These are phyloP conservation scores for Linepithema humile DNA, from an alignment of 1,140 invertebrate species.

Conservation along the genomic window DNA sequence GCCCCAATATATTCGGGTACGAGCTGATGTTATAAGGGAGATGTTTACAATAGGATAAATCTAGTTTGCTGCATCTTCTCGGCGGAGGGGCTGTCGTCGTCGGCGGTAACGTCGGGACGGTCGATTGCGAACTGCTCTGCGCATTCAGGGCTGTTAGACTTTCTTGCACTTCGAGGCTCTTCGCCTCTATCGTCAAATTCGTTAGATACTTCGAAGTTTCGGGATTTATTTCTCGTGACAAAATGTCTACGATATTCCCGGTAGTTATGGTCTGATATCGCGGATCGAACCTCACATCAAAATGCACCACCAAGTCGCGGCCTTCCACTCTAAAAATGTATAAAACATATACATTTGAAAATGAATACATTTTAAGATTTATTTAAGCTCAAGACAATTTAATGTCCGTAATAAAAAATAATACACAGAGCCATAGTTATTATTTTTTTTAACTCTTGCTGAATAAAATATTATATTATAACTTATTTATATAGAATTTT, in stretches of 20 bases:
- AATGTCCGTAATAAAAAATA: too few species aligned
- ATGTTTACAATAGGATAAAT: constrained; percentile 89
- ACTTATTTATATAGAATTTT: too few species aligned
- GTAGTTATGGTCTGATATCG: constrained; percentile 84
- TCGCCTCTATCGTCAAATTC: constrained; percentile 87
- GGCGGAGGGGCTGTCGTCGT: constrained; percentile 85
- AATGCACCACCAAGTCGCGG: constrained; percentile 89
- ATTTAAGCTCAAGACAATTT: neutral
- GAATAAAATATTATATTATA: too few species aligned
- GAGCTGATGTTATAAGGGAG: constrained; percentile 92
- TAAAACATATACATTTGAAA: neutral
- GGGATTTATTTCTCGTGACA: constrained; percentile 85
- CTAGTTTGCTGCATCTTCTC: constrained; percentile 88
- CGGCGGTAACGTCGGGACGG: constrained; percentile 84
- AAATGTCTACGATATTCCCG: constrained; percentile 85
- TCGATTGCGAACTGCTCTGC: constrained; percentile 85
- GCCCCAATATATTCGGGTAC: constrained; percentile 92
- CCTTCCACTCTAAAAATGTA: constrained; percentile 85
- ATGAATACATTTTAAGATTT: neutral
- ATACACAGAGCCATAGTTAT: too few species aligned
- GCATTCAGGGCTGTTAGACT: constrained; percentile 84
- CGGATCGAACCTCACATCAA: constrained; percentile 89
- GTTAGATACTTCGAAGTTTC: constrained; percentile 85
- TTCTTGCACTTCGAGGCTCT: constrained; percentile 88
- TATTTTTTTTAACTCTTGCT: neutral